Evolutionary conservation across 1,140 invertebrate genomes (phyloP).

Genomic region (Drosophila biarmipes): DNA sequence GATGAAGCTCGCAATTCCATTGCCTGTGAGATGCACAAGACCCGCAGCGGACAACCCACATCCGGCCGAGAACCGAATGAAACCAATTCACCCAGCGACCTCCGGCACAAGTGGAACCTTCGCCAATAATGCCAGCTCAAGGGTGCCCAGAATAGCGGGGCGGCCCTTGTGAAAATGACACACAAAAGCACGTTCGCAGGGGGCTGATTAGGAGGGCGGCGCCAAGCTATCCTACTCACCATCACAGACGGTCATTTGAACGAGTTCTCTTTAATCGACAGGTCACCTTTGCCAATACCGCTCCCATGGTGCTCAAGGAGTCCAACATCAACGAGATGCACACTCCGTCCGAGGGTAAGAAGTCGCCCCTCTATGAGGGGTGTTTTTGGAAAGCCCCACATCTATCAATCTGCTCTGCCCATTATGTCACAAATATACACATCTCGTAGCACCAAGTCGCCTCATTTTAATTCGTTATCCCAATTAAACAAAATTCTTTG

Average conservation of each 20-base stretch:
- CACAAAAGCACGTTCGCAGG: slow-evolving; percentile 38
- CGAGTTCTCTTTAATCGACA: slow-evolving; percentile 42
- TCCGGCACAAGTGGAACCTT: slow-evolving; percentile 32
- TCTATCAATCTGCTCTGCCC: slow-evolving; percentile 1
- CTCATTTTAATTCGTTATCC: slow-evolving; percentile 22
- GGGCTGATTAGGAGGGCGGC: slow-evolving; percentile 5
- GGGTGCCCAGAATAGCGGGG: slow-evolving; percentile 14
- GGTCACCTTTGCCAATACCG: slow-evolving; percentile 78
- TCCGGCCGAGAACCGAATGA: slow-evolving; percentile 11
- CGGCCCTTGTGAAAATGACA: slow-evolving; percentile 32
- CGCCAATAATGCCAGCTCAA: slow-evolving; percentile 31
- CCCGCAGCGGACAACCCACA: slow-evolving; percentile 1
- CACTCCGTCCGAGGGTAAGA: slow-evolving; percentile 52
- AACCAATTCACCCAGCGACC: slow-evolving; percentile 24
- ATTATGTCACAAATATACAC: slow-evolving; percentile 12
- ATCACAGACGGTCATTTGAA: slow-evolving; percentile 27
- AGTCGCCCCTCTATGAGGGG: neutral
- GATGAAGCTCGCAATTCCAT: neutral
- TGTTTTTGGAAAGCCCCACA: neutral
- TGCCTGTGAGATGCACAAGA: neutral
- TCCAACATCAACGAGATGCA: slow-evolving; percentile 48
- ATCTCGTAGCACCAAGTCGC: neutral
- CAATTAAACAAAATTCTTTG: slow-evolving; percentile 16
- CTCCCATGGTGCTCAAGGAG: slow-evolving; percentile 54
- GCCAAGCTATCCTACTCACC: neutral